Evolutionary conservation across 2,888 invertebrate species (phyloP).

Genomic region (Anoncus sp.): DNA sequence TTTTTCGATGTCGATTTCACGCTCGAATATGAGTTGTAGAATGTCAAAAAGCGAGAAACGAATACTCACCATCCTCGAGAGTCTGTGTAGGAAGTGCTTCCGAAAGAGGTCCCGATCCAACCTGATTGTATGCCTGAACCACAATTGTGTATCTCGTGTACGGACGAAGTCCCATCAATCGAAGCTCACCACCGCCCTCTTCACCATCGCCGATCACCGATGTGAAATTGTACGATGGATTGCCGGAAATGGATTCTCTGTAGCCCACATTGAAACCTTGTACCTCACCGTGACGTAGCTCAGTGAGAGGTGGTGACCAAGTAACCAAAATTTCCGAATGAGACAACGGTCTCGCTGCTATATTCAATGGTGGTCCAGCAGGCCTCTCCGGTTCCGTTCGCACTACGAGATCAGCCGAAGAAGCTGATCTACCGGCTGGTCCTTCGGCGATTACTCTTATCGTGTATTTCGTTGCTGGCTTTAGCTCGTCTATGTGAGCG

Average conservation of each 20-base stretch:
- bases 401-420: constrained; percentile 87
- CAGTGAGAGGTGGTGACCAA: constrained; percentile 89
- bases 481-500: constrained; percentile 88
- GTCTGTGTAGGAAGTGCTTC: constrained; percentile 89
- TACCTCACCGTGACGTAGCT: constrained; percentile 90
- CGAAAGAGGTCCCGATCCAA: constrained; percentile 89
- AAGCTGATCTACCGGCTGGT: constrained; percentile 88
- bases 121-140: constrained; percentile 90
- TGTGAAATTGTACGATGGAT: constrained; percentile 87
- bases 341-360: constrained; percentile 88
- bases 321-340: constrained; percentile 90
- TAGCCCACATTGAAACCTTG: constrained; percentile 91
- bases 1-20: too few relatives aligned
- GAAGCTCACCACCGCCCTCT: constrained; percentile 87
- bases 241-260: constrained; percentile 84
- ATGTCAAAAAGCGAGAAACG: neutral
- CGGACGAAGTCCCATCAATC: constrained; percentile 87
- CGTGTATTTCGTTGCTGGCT: constrained; percentile 89
- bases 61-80: constrained; percentile 88
- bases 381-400: constrained; percentile 89
- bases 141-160: constrained; percentile 89
- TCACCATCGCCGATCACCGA: constrained; percentile 89
- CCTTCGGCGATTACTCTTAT: constrained; percentile 91
- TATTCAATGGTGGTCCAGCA: constrained; percentile 88
- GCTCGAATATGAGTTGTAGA: neutral